Conservation (phyloP, 2,113 vertebrate species). For the Sinocyclocheilus anshuiensis region DNA sequence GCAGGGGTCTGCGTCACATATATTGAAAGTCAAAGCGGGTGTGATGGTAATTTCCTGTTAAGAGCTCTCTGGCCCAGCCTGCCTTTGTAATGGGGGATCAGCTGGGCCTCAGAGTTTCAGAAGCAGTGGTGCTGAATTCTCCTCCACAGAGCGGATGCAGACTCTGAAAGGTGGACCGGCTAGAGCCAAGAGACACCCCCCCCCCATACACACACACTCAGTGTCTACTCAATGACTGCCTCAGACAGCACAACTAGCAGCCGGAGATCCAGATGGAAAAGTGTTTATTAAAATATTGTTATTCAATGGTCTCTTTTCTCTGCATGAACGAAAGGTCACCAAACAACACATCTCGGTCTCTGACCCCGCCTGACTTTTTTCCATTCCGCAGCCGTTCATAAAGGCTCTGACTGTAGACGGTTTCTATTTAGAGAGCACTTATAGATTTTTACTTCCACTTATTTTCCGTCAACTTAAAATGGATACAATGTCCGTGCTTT, state of each 20-base stretch:
- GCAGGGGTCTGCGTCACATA: constrained; percentile 35
- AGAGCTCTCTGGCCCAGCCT: constrained; percentile 79
- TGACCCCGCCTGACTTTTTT: constrained; percentile 89
- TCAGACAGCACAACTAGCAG: constrained; percentile 74
- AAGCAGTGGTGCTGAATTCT: constrained; percentile 72
- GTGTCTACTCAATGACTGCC: constrained; percentile 79
- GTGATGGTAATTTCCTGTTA: constrained; percentile 86
- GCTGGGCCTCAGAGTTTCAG: constrained; percentile 79
- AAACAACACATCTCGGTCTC: constrained; percentile 85
- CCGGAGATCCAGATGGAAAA: constrained; percentile 70
- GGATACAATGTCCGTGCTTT: constrained; percentile 74
- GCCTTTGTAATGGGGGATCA: constrained; percentile 81
- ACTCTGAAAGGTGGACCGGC: constrained; percentile 85
- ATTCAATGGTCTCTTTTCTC: constrained; percentile 94
- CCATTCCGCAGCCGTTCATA: constrained; percentile 82
- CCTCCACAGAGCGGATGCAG: constrained; percentile 81
- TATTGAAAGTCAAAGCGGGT: constrained; percentile 65
- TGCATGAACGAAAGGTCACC: constrained; percentile 83
- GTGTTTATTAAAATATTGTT: constrained; percentile 87
- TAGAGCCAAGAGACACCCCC: constrained; percentile 72
- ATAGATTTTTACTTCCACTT: constrained; percentile 72
- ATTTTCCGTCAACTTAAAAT: constrained; percentile 69
- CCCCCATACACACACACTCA: background rate
- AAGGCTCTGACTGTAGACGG: constrained; percentile 88
- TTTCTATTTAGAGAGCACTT: constrained; percentile 86